Evolutionary conservation across 1,140 invertebrate genomes (phyloP), one percentile per base, ranked within the genome.

Genomic region (Chrysoperla carnea): DNA sequence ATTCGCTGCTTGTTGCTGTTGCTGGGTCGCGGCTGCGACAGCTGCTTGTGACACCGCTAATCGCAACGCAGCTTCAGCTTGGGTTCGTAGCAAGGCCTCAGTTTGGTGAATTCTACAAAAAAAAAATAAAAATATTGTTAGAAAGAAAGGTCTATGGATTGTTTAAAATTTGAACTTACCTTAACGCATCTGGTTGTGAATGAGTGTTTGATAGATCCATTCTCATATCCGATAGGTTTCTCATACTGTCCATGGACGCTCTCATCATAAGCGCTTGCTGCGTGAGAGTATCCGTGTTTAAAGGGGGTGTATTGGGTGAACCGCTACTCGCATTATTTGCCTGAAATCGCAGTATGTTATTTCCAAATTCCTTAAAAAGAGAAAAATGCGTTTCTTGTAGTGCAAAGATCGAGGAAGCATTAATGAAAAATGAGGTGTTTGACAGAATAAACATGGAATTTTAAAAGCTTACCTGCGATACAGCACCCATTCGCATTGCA

Each of bases 11-110:
- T 57, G 52, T 44, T 59, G 54, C 40, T 54, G 54, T 29, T 47
- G 46, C 17, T 47, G 46, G 43, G 59, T 61, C 6, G 54, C 47
- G 14, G 55, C 45, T 50, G 66, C 66, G 42, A 69, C 59, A 28
- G 72, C 65, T 31, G 70, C 69, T 45, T 70, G 67, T 0, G 67
- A 66, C 8, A 86, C 83, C 11, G 84, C 84, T 47, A 87, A 59
- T 52, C 85, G 68, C 11, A 87, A 67, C 1, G 84, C 79, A 13
- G 78, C 82, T 55, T 87, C 84, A 1, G 84, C 83, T 50, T 88
- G 84, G 40, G 81, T 82, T 52, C 83, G 71, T 11, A 88, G 61
- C 8, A 89, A 64, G 0, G 81, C 84, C 59, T 88, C 81, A 1
- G 81, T 80, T 53, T 82, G 79, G 48, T 72, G 69, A 6, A 48